Base-by-base conservation (phyloP, 2,113 vertebrate genomes). In the Phalacrocorax carbo region DNA sequence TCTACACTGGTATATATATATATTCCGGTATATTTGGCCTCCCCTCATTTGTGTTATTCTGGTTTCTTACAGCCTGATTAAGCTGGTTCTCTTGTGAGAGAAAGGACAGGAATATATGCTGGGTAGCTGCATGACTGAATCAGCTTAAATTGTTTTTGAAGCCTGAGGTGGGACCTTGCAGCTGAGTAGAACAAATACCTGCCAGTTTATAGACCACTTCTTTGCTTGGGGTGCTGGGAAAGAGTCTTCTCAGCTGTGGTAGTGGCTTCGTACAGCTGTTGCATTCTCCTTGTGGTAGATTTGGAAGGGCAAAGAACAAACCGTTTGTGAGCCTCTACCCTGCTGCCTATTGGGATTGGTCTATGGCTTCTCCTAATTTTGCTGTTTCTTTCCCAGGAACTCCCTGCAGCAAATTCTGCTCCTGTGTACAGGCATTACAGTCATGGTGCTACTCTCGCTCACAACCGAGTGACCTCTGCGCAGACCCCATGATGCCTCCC, bases 341-440 rank as follows among this genome's bases (percentile, higher is more conserved):
- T 79, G 66, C 23, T 91, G 66, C 34, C 51, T 76, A 0, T 49
- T 69, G 25, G 42, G 60, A 46, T 76, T 29, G 10, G 27, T 64
- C 26, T 62, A 2, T 70, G 82, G 29, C 62, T 78, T 3, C 17
- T 61, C 13, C 83, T 96, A 82, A 96, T 78, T 77, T 38, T 96
- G 48, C 68, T 51, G 34, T 86, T 90, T 95, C 70, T 89, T 93
- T 86, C 85, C 54, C 97, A 99, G 99, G 97, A 98, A 98, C 85
- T 99, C 99, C 38, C 61, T 99, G 34, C 96, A 98, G 92, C 99
- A 99, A 89, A 98, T 99, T 83, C 97, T 99, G 64, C 98, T 99
- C 94, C 98, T 99, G 71, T 98, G 98, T 96, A 96, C 97, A 21
- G 99, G 99, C 49, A 98, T 99, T 71, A 97, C 98, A 38, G 98